Percentiles rank a stretch among this genome's conserved stretches.
Conservation (phyloP, 2,888 invertebrate species). For the Macrostomum cliftonense region DNA sequence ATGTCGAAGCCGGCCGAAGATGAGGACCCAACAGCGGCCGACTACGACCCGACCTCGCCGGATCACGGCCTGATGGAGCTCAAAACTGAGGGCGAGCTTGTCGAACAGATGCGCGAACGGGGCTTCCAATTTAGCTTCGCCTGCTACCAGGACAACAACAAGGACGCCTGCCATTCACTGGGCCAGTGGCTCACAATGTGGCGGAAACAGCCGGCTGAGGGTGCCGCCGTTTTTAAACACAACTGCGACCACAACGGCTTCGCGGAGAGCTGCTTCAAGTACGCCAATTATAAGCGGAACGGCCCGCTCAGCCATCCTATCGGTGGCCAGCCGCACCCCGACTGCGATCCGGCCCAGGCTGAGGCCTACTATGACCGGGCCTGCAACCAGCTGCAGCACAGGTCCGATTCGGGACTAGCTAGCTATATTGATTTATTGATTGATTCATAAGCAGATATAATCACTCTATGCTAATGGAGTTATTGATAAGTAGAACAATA, state of each 20-base stretch:
- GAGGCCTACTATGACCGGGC: background rate
- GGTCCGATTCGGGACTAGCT: too few relatives aligned
- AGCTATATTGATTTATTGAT: too few relatives aligned
- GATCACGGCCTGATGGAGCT: conserved; percentile 3
- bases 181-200: conserved; percentile 1
- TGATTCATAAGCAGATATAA: too few relatives aligned
- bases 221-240: conserved; percentile 4
- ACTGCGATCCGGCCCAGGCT: background rate
- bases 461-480: too few relatives aligned
- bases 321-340: background rate
- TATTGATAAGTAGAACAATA: too few relatives aligned
- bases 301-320: background rate
- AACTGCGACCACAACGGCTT: conserved; percentile 1
- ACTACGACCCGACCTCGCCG: background rate
- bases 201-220: conserved; percentile 1
- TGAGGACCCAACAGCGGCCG: too few relatives aligned
- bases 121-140: conserved; percentile 2
- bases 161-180: conserved; percentile 4
- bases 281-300: conserved; percentile 3
- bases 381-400: background rate
- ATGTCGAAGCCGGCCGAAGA: too few relatives aligned
- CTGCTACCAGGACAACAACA: background rate
- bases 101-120: conserved; percentile 1
- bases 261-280: conserved; percentile 7
- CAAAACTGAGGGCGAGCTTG: background rate